These are phyloP conservation scores for Marisa cornuarietis DNA, from an alignment of 1,140 invertebrate species.

Conservation along the genomic window DNA sequence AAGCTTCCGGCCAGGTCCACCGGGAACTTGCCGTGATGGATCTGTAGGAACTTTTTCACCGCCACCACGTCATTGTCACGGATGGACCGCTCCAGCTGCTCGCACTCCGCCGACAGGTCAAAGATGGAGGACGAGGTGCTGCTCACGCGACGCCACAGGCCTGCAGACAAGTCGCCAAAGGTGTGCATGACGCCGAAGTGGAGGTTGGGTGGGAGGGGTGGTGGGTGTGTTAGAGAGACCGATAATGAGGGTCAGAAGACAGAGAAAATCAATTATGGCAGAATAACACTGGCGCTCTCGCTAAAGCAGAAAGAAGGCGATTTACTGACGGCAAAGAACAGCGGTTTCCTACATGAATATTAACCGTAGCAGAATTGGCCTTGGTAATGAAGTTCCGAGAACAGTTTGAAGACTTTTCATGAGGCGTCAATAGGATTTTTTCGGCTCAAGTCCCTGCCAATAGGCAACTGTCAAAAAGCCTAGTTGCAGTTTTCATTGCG, in stretches of 20 bases:
- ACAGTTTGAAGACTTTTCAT: too few species aligned
- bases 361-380: too few species aligned
- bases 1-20: slow-evolving; percentile 59
- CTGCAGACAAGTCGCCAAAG: slow-evolving; percentile 15
- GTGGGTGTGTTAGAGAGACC: background rate
- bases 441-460: too few species aligned
- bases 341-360: too few species aligned
- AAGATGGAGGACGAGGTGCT: slow-evolving; percentile 69
- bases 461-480: too few species aligned
- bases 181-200: background rate
- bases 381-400: too few species aligned
- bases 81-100: slow-evolving; percentile 70
- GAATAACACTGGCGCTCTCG: background rate
- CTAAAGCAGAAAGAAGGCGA: background rate
- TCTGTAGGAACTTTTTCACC: slow-evolving; percentile 69
- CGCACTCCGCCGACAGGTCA: slow-evolving; percentile 69
- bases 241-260: background rate
- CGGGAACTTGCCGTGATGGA: slow-evolving; percentile 71
- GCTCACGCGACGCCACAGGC: slow-evolving; percentile 38
- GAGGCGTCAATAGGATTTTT: too few species aligned
- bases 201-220: background rate
- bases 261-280: background rate
- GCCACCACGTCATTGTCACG: slow-evolving; percentile 69
- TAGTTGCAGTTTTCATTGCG: too few species aligned
- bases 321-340: background rate